Evolutionary conservation across 2,888 invertebrate species (phyloP).

Genomic region (Thalpophila matura): DNA sequence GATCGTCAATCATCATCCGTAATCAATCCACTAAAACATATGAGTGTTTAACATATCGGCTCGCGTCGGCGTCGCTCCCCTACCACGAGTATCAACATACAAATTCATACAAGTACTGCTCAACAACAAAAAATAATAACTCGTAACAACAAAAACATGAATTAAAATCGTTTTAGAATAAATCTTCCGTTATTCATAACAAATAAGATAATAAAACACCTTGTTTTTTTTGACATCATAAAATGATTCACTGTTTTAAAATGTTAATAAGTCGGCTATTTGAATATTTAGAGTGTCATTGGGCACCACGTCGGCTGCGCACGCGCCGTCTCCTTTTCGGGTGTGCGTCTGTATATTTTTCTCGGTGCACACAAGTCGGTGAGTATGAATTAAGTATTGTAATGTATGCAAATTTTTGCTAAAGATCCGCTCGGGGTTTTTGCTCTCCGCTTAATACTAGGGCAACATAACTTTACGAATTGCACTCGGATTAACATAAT

Average conservation of each 20-base stretch:
- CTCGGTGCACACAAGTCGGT: conserved; percentile 63
- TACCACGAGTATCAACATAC: not conserved
- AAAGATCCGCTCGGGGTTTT: conserved; percentile 81
- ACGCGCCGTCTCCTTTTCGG: conserved; percentile 76
- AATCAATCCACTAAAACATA: conserved; percentile 57
- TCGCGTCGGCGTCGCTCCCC: not conserved
- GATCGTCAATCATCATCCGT: conserved; percentile 61
- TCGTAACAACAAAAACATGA: conserved; percentile 60
- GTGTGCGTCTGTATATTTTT: conserved; percentile 70
- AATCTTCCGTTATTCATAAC: conserved; percentile 65
- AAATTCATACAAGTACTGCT: no score
- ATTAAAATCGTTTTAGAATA: conserved; percentile 65
- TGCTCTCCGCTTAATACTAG: conserved; percentile 83
- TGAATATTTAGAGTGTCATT: conserved; percentile 72
- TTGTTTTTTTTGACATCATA: conserved; percentile 63
- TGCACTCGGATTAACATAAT: conserved; percentile 79
- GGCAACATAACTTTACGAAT: conserved; percentile 74
- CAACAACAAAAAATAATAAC: conserved; percentile 45
- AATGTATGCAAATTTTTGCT: conserved; percentile 85
- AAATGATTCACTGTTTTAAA: conserved; percentile 75
- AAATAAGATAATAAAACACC: conserved; percentile 66
- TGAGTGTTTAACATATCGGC: conserved; percentile 19
- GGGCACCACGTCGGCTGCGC: conserved; percentile 64
- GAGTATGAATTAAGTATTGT: conserved; percentile 80
- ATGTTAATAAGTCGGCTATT: conserved; percentile 72